phyloP scores from a whole-genome alignment of 2,888 invertebrate species.

The Micoletzkya japonica region DNA sequence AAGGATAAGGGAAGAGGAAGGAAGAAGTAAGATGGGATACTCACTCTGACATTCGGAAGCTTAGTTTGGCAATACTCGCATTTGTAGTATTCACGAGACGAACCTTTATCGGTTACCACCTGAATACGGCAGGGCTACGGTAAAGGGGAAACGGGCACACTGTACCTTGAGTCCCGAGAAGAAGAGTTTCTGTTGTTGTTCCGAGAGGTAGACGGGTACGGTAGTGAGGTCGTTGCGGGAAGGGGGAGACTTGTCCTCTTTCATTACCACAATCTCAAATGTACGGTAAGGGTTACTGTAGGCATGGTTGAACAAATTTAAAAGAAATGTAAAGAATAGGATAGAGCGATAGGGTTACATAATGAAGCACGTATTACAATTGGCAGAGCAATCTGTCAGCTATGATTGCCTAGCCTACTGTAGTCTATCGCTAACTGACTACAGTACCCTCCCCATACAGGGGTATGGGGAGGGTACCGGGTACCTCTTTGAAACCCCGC shows the following conservation, averaged over 20 bases:
- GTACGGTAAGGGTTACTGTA: no score
- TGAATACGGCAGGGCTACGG: background rate
- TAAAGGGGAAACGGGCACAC: background rate
- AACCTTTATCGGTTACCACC: background rate
- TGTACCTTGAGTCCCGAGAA: slow-evolving; percentile 24
- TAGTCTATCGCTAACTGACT: background rate
- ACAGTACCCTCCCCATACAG: background rate
- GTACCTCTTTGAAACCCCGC: background rate
- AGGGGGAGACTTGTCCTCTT: background rate
- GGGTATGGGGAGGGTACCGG: background rate
- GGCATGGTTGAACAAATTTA: no score
- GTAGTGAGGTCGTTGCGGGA: slow-evolving; percentile 1
- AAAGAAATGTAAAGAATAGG: no score
- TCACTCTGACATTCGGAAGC: slow-evolving; percentile 20
- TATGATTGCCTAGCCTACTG: background rate
- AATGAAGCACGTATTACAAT: background rate
- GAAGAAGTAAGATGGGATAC: slow-evolving; percentile 1
- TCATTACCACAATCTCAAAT: slow-evolving; percentile 7
- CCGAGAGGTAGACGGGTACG: slow-evolving; percentile 27
- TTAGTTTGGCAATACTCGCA: slow-evolving; percentile 13
- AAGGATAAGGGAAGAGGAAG: background rate
- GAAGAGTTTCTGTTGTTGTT: slow-evolving; percentile 19
- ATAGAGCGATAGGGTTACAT: background rate
- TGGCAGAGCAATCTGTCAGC: background rate
- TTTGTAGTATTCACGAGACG: background rate